A percentile compares a stretch with the other conserved stretches of the same genome.
Conservation (phyloP, 1,140 invertebrate genomes). For the Phenacoccus solenopsis region DNA sequence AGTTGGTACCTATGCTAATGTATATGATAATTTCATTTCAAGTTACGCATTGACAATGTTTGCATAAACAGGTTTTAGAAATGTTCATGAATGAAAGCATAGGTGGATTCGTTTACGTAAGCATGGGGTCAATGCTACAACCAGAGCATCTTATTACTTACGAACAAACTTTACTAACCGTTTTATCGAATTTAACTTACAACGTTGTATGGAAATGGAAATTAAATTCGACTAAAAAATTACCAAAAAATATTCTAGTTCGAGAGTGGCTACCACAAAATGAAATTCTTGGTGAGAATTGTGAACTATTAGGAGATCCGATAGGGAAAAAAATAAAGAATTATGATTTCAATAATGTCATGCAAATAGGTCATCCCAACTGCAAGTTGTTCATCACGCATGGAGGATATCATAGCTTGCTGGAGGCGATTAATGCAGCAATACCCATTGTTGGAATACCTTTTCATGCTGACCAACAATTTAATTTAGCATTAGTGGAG, state of each 20-base stretch:
- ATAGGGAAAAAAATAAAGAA: no score
- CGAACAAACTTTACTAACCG: background rate
- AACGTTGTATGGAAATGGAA: constrained; percentile 6
- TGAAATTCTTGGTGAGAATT: background rate
- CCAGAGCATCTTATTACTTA: background rate
- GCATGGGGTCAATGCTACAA: constrained; percentile 22
- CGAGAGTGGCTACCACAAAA: background rate
- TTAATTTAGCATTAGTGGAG: no score
- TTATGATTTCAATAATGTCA: no score
- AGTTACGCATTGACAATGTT: background rate
- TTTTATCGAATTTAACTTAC: background rate
- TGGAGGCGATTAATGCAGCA: no score
- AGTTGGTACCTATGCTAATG: background rate
- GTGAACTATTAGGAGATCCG: no score
- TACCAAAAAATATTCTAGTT: background rate
- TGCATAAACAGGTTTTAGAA: background rate
- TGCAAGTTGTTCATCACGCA: no score
- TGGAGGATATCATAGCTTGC: no score
- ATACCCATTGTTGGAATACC: no score
- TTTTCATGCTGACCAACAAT: no score
- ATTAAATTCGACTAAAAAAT: background rate
- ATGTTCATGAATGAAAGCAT: constrained; percentile 24
- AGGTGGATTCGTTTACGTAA: constrained; percentile 27
- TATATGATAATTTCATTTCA: background rate
- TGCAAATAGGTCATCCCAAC: no score